A percentile compares a stretch with the other conserved stretches of the same genome.
These are phyloP conservation scores for Potamarius usumacintae DNA, from an alignment of 2,113 vertebrate genomes.

Conservation along the genomic window DNA sequence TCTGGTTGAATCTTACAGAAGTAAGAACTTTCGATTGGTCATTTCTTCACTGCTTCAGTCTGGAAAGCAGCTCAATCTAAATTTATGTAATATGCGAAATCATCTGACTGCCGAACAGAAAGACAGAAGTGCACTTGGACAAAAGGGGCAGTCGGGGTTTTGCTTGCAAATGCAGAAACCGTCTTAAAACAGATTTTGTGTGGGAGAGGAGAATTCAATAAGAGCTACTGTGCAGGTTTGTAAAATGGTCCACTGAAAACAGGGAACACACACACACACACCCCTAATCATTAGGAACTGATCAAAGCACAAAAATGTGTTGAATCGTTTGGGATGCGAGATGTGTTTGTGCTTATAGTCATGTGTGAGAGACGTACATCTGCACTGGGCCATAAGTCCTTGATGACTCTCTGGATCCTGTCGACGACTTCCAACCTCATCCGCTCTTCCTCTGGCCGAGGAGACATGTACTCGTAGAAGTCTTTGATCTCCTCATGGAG, in stretches of 20 bases:
- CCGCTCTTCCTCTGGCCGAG: conserved; percentile 88
- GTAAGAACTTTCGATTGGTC: not conserved
- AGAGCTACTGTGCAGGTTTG: not conserved
- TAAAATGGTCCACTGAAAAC: not conserved
- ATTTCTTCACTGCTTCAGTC: not conserved
- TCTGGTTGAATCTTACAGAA: not conserved
- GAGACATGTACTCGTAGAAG: conserved; percentile 95
- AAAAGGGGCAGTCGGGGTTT: not conserved
- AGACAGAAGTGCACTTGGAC: not conserved
- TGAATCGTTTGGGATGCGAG: not conserved
- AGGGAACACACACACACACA: not conserved
- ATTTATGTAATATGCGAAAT: not conserved
- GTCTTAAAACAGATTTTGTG: conserved; percentile 7
- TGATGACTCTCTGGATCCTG: conserved; percentile 92
- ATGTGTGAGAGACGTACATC: conserved; percentile 72
- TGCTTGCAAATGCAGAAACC: not conserved
- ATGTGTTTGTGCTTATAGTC: not conserved
- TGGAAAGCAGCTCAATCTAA: not conserved
- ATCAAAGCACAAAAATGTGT: not conserved
- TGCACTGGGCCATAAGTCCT: conserved; percentile 94
- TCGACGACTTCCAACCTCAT: conserved; percentile 97
- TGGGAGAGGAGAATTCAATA: conserved; percentile 10
- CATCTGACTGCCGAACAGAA: not conserved
- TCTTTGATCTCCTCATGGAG: conserved; percentile 96
- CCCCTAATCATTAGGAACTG: not conserved